Evolutionary conservation across 2,888 invertebrate genomes (phyloP).

Genomic region (Mythimna loreyi): DNA sequence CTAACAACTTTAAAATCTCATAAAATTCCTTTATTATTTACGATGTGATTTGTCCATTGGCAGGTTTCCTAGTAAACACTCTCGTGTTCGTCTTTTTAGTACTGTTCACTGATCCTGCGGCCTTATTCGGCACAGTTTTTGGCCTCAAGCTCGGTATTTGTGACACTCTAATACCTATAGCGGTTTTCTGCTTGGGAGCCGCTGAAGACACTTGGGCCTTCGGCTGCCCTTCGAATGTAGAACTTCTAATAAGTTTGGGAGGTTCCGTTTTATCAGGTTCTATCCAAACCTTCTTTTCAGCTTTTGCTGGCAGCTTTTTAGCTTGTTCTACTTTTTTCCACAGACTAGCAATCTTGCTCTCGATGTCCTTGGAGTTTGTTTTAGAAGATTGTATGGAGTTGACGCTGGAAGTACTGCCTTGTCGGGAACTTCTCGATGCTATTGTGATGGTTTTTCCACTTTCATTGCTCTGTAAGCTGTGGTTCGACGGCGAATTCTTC

Average conservation of each 20-base stretch:
- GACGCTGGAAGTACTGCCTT: constrained; percentile 90
- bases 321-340: constrained; percentile 95
- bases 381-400: constrained; percentile 91
- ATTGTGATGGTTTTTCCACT: constrained; percentile 86
- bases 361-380: constrained; percentile 91
- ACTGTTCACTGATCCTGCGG: constrained; percentile 63
- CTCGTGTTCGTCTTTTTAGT: constrained; percentile 76
- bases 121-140: constrained; percentile 74
- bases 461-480: constrained; percentile 90
- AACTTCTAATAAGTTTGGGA: constrained; percentile 91
- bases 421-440: constrained; percentile 79
- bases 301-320: constrained; percentile 91
- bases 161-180: constrained; percentile 85
- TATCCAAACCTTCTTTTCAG: constrained; percentile 92
- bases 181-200: constrained; percentile 87
- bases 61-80: constrained; percentile 79
- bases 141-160: constrained; percentile 86
- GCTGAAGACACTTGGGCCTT: constrained; percentile 79
- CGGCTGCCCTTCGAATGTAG: constrained; percentile 92
- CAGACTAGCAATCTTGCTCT: constrained; percentile 95
- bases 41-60: constrained; percentile 75
- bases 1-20: constrained; percentile 43
- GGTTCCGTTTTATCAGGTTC: constrained; percentile 82
- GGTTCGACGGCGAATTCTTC: constrained; percentile 89
- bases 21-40: constrained; percentile 58